These are phyloP conservation scores for Premnoplex brunnescens DNA, from an alignment of 2,797 vertebrate species.

Conservation along the genomic window DNA sequence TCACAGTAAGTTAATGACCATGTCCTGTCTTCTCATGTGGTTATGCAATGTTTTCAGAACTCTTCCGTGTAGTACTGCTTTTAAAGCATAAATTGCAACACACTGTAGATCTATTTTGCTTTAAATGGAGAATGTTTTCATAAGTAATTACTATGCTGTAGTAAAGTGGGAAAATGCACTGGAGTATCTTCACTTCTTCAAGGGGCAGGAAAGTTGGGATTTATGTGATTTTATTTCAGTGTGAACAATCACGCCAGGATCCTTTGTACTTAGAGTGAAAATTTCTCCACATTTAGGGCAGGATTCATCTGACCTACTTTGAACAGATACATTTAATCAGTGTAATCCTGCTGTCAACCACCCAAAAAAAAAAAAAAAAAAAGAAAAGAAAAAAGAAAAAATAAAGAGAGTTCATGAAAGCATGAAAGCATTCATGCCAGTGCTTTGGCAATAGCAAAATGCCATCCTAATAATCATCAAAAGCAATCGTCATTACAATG, in stretches of 20 bases:
- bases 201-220: neutral
- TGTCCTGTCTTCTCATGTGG: neutral
- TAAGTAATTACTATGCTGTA: neutral
- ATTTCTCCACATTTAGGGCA: neutral
- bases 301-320: conserved; percentile 21
- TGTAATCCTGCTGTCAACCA: neutral
- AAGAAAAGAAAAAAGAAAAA: neutral
- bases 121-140: neutral
- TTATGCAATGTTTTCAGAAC: neutral
- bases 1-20: neutral
- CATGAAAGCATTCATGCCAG: neutral
- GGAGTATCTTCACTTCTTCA: neutral
- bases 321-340: neutral
- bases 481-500: neutral
- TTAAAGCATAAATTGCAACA: neutral
- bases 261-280: neutral
- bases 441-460: neutral
- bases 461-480: neutral
- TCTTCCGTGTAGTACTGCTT: neutral
- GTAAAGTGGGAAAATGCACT: neutral
- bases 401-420: neutral
- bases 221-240: neutral
- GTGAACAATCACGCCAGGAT: neutral
- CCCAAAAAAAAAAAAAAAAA: no score
- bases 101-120: neutral